phyloP scores from a whole-genome alignment of 2,888 invertebrate genomes.

The Cryptocephalus primarius region DNA sequence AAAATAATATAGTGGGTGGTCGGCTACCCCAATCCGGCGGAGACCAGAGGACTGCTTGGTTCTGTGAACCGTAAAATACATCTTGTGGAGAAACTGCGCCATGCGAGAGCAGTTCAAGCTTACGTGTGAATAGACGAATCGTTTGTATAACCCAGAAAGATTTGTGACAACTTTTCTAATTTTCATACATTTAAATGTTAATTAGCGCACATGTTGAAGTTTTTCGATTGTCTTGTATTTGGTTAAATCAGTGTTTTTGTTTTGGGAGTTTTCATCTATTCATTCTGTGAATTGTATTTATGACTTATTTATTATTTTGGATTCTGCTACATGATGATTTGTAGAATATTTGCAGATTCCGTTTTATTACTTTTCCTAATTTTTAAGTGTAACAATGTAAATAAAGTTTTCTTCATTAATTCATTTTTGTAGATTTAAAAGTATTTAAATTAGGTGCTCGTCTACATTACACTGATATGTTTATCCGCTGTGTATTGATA shows the following conservation, averaged over 20 bases:
- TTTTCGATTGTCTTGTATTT: slow-evolving; percentile 1
- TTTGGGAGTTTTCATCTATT: neutral
- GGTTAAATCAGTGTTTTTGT: slow-evolving; percentile 2
- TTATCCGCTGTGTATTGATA: slow-evolving; percentile 29
- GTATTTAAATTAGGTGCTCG: slow-evolving; percentile 29
- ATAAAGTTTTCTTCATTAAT: slow-evolving; percentile 19
- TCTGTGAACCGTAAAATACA: slow-evolving; percentile 31
- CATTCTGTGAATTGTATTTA: slow-evolving; percentile 20
- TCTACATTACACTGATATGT: slow-evolving; percentile 24
- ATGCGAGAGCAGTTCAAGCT: slow-evolving; percentile 22
- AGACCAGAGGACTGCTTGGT: slow-evolving; percentile 34
- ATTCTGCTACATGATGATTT: slow-evolving; percentile 16
- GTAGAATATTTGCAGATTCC: slow-evolving; percentile 21
- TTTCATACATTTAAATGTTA: slow-evolving; percentile 29
- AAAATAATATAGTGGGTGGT: slow-evolving; percentile 27
- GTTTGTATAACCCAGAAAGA: slow-evolving; percentile 17
- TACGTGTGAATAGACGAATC: slow-evolving; percentile 15
- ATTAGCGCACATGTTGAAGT: slow-evolving; percentile 24
- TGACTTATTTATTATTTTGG: slow-evolving; percentile 25
- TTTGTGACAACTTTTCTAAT: slow-evolving; percentile 34
- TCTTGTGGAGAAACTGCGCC: slow-evolving; percentile 25
- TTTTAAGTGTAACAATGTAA: slow-evolving; percentile 23
- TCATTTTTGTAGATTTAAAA: slow-evolving; percentile 16
- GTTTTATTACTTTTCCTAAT: slow-evolving; percentile 14
- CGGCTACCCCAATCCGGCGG: slow-evolving; percentile 32